Base-by-base conservation (phyloP, 1,140 invertebrate genomes). In the Megalonaias nervosa region DNA sequence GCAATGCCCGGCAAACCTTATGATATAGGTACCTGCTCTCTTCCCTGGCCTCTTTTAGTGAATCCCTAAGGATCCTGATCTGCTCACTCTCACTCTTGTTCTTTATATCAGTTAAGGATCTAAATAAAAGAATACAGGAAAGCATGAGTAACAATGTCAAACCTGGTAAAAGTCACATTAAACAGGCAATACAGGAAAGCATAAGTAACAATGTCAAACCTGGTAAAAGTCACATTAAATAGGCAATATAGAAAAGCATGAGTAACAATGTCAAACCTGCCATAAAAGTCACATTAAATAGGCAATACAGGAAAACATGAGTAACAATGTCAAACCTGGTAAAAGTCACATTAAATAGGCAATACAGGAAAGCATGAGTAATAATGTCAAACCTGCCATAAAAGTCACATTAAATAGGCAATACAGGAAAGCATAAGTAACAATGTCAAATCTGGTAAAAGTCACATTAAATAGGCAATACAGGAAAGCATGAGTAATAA, bases 51-150 rank as follows among this genome's bases (percentile, higher is more conserved):
- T 81, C 78, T 55, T 79, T 65, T 38, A 84, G 31, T 55, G 81
- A 71, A 17, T 84, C 75, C 57, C 71, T 80, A 57, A 86, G 76
- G 17, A 72, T 55, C 23, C 62, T 65, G n/a, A 83, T 69, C 58
- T 86, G 74, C 16, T 86, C 83, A 66, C 81, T 79, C 55, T 83
- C 81, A 48, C 83, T 77, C 26, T 81, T 72, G 14, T 80, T 62
- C 15, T 71, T 74, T 4, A 71, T 75, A 31, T 82, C 72, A 38
- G 73, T 77, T 26, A 86, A 60, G n/a, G 80, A 79, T 23, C 84
- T 86, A 58, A 3, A 81, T 48, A 76, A 62, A n/a, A 67, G 65
- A 48, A 11, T 48, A 48, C 38, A 48, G 38, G 38, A 48, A 48
- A 12, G 15, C 19, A 71, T 14, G 16, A 56, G 2, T 21, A 23